A percentile compares a stretch with the other conserved stretches of the same genome.
phyloP scores from a whole-genome alignment of 2,888 invertebrate genomes.

The Thumatha senex region DNA sequence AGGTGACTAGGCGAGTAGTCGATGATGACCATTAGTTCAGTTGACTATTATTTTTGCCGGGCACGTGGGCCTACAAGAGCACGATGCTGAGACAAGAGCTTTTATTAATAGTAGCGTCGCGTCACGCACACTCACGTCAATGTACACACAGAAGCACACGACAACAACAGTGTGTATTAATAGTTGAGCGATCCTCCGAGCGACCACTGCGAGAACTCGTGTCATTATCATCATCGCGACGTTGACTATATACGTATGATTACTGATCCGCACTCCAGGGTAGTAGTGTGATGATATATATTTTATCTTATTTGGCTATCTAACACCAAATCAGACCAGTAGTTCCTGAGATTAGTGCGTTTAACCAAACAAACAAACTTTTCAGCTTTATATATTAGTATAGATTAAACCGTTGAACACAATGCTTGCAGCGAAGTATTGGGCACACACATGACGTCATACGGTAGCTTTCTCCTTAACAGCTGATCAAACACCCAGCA shows the following conservation, averaged over 20 bases:
- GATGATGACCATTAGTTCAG: too few species aligned
- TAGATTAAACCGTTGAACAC: background rate
- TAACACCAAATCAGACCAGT: too few species aligned
- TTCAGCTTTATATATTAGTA: too few species aligned
- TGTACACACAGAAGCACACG: constrained; percentile 36
- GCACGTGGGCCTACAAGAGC: constrained; percentile 14
- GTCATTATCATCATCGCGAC: background rate
- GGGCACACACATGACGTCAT: constrained; percentile 10
- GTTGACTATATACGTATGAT: too few species aligned
- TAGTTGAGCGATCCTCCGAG: constrained; percentile 41
- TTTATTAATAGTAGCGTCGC: constrained; percentile 26
- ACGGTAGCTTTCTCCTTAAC: constrained; percentile 5
- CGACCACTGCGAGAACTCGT: background rate
- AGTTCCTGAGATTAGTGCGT: background rate
- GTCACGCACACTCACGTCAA: constrained; percentile 23
- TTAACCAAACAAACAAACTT: too few species aligned
- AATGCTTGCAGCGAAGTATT: background rate
- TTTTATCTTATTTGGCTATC: too few species aligned
- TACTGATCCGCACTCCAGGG: too few species aligned
- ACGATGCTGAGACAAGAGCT: constrained; percentile 39
- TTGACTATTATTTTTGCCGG: constrained; percentile 9
- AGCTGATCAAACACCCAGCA: constrained; percentile 23
- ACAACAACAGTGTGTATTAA: constrained; percentile 51
- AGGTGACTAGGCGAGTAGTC: too few species aligned
- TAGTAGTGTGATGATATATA: too few species aligned